Percentiles rank a stretch among this genome's conserved stretches.
Conservation (phyloP, 2,888 invertebrate species). For the Caenorhabditis wallacei region DNA sequence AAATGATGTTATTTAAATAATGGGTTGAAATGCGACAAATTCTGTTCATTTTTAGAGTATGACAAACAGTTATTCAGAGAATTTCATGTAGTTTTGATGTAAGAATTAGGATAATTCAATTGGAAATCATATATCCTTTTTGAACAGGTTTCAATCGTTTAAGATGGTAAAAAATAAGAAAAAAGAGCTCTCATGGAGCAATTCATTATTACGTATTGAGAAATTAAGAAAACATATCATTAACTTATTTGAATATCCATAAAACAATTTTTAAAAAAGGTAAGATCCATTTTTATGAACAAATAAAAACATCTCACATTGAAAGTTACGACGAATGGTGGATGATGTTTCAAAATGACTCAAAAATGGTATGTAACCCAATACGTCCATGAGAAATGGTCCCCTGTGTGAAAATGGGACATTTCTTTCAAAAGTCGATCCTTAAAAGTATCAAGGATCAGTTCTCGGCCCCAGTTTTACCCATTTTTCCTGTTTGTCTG, state of each 20-base stretch:
- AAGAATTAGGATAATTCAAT: no score
- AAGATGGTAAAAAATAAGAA: no score
- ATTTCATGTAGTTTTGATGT: no score
- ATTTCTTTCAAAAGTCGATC: neutral
- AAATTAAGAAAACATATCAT: no score
- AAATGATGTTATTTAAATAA: conserved; percentile 56
- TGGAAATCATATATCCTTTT: no score
- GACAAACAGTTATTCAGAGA: neutral
- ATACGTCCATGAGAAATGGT: conserved; percentile 29
- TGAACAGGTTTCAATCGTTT: no score
- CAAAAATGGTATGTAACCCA: conserved; percentile 22
- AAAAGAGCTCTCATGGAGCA: no score
- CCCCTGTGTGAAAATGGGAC: conserved; percentile 10
- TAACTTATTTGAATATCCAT: no score
- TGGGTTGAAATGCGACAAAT: conserved; percentile 22
- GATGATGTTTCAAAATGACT: conserved; percentile 26
- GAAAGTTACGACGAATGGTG: neutral
- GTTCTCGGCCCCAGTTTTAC: conserved; percentile 18
- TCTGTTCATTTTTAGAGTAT: neutral
- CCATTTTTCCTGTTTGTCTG: conserved; percentile 48
- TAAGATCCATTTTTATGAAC: no score
- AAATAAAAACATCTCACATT: neutral
- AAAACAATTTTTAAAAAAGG: no score
- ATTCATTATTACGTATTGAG: no score
- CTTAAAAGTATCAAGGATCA: conserved; percentile 48